Conservation (phyloP, 2,113 vertebrate genomes). For the Gasterosteus nipponicus region DNA sequence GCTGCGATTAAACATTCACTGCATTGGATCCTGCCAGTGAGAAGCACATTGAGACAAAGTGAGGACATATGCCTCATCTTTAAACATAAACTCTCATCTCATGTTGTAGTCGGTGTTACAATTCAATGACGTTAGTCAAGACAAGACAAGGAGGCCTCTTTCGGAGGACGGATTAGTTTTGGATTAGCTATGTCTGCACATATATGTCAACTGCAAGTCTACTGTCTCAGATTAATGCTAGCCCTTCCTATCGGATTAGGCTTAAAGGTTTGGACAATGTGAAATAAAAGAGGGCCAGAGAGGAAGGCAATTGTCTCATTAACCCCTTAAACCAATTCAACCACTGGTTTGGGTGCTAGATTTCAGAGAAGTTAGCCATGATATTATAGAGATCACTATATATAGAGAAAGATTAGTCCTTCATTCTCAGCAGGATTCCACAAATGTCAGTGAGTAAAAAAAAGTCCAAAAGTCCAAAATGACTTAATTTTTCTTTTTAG, state of each 20-base stretch:
- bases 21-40: slow-evolving; percentile 2
- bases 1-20: slow-evolving; percentile 9
- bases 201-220: slow-evolving; percentile 75
- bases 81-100: slow-evolving; percentile 7
- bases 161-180: slow-evolving; percentile 74
- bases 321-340: slow-evolving; percentile 32
- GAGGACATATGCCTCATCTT: slow-evolving; percentile 18
- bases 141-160: slow-evolving; percentile 52
- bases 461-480: neutral
- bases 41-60: slow-evolving; percentile 33
- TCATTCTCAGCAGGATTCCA: neutral
- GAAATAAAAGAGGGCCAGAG: slow-evolving; percentile 48
- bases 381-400: neutral
- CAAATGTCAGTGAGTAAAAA: neutral
- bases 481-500: neutral
- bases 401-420: neutral
- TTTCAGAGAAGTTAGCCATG: neutral
- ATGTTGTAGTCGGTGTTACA: slow-evolving; percentile 37
- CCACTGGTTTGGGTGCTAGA: neutral
- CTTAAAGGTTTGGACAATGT: slow-evolving; percentile 69
- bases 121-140: slow-evolving; percentile 34
- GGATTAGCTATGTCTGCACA: slow-evolving; percentile 82
- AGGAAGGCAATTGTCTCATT: slow-evolving; percentile 57
- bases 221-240: slow-evolving; percentile 71
- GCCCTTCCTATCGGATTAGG: slow-evolving; percentile 72